phyloP scores from a whole-genome alignment of 2,888 invertebrate genomes.

The Metacarcinus magister region DNA sequence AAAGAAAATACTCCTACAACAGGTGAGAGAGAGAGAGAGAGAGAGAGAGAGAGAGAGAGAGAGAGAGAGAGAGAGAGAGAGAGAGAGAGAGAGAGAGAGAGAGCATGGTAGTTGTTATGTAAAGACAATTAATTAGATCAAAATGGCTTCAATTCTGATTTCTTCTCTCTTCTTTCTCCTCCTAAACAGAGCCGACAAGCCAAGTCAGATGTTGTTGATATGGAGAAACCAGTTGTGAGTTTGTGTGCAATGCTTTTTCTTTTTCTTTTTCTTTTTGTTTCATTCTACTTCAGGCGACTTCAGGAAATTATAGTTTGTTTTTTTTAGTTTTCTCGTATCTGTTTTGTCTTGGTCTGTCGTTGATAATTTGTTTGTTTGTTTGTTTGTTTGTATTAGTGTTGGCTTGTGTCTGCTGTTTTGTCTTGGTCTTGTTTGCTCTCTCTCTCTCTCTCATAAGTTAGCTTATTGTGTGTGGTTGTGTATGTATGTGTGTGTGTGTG shows the following conservation, averaged over 20 bases:
- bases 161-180: neutral
- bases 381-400: neutral
- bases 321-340: neutral
- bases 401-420: neutral
- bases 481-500: neutral
- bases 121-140: too few species aligned
- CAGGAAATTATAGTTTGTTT: neutral
- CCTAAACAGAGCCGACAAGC: neutral
- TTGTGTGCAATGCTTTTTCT: neutral
- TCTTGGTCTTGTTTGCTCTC: neutral
- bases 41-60: neutral
- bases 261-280: neutral
- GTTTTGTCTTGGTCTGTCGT: neutral
- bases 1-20: slow-evolving; percentile 68
- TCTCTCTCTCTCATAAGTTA: slow-evolving; percentile 10
- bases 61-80: neutral
- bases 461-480: neutral
- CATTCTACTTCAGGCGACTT: neutral
- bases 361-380: neutral
- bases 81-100: neutral
- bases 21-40: slow-evolving; percentile 64
- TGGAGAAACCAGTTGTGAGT: slow-evolving; percentile 10
- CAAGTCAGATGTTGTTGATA: neutral
- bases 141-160: too few species aligned
- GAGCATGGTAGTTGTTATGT: too few species aligned